Evolutionary conservation across 2,113 vertebrate genomes (phyloP).

Genomic region (Sclerurus mexicanus): DNA sequence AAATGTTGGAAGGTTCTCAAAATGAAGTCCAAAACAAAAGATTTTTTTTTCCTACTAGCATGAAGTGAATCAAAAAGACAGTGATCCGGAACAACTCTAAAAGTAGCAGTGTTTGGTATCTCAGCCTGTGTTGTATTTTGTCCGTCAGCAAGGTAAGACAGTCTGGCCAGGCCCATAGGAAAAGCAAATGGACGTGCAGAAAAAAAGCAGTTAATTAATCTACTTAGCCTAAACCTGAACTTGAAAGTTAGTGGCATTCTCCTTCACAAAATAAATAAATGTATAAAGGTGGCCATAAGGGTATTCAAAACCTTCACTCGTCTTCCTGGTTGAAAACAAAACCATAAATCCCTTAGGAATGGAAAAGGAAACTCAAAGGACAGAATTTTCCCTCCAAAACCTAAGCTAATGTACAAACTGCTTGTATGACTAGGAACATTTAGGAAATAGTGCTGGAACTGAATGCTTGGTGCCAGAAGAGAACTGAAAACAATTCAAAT

Average conservation of each 20-base stretch:
- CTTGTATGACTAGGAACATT: neutral
- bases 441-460: neutral
- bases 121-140: neutral
- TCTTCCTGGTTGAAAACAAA: neutral
- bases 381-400: neutral
- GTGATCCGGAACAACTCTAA: neutral
- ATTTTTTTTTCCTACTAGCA: neutral
- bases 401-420: neutral
- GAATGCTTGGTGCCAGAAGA: neutral
- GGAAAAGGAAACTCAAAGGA: neutral
- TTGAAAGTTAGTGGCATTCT: neutral
- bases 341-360: neutral
- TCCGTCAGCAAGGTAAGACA: neutral
- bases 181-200: neutral
- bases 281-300: neutral
- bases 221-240: neutral
- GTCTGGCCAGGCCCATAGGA: neutral
- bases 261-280: neutral
- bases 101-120: neutral
- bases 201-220: neutral
- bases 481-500: neutral
- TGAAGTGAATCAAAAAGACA: neutral
- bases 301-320: neutral
- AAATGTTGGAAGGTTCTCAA: neutral
- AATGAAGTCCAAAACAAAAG: neutral